phyloP scores from a whole-genome alignment of 1,140 invertebrate genomes.

The Pemphigus obesinymphae region DNA sequence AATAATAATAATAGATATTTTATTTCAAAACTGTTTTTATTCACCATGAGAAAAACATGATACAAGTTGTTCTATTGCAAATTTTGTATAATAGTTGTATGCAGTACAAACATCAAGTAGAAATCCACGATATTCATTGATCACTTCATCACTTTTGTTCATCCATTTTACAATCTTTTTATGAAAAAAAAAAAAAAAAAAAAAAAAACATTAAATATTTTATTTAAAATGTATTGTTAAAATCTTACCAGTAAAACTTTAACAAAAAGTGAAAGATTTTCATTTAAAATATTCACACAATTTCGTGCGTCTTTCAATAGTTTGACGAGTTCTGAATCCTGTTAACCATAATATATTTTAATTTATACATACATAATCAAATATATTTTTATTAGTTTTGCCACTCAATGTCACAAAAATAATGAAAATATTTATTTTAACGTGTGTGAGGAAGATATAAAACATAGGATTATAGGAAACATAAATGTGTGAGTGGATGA shows the following conservation, averaged over 20 bases:
- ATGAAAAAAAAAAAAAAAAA: no score
- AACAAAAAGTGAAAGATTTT: slow-evolving; percentile 56
- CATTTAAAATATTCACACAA: slow-evolving; percentile 57
- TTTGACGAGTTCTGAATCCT: slow-evolving; percentile 57
- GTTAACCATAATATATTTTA: slow-evolving; percentile 43
- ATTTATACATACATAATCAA: not conserved
- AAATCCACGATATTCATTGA: slow-evolving; percentile 58
- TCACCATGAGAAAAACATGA: slow-evolving; percentile 56
- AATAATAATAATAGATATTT: slow-evolving; percentile 13
- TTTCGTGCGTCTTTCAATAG: slow-evolving; percentile 56
- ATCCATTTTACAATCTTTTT: slow-evolving; percentile 55
- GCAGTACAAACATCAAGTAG: slow-evolving; percentile 60
- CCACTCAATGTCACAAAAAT: no score
- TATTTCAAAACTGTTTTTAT: not conserved
- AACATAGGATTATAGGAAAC: no score
- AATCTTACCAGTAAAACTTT: slow-evolving; percentile 55
- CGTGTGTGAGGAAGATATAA: no score
- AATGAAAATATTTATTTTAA: no score
- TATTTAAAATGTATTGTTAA: not conserved
- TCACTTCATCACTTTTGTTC: slow-evolving; percentile 52
- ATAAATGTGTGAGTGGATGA: no score
- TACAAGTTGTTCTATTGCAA: slow-evolving; percentile 58
- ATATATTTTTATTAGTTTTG: not conserved
- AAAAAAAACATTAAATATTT: not conserved
- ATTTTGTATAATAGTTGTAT: slow-evolving; percentile 59